Percentiles rank a stretch among this genome's conserved stretches.
phyloP scores from a whole-genome alignment of 2,113 vertebrate species.

The Ranitomeya variabilis region DNA sequence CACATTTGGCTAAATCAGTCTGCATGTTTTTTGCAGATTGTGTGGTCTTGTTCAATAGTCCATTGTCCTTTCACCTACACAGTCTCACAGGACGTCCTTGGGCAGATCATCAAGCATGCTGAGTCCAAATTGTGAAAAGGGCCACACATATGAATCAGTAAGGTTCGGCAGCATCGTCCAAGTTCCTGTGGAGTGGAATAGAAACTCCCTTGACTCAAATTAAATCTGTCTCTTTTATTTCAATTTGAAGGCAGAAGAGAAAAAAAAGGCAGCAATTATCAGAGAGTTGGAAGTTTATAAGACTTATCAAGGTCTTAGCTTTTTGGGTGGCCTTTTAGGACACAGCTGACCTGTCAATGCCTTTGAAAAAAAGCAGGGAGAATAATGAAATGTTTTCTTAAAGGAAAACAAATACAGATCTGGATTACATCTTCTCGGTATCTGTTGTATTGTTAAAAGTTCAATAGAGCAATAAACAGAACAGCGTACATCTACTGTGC shows the following conservation, averaged over 20 bases:
- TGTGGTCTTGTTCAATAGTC: constrained; percentile 69
- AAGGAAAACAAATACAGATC: constrained; percentile 20
- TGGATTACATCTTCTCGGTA: constrained; percentile 14
- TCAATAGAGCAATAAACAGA: constrained; percentile 8
- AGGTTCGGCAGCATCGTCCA: constrained; percentile 73
- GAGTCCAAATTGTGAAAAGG: constrained; percentile 72
- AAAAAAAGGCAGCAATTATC: constrained; percentile 46
- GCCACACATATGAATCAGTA: constrained; percentile 72
- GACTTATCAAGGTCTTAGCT: constrained; percentile 52
- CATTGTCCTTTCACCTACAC: constrained; percentile 65
- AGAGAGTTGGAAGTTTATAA: constrained; percentile 29
- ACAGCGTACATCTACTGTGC: not conserved
- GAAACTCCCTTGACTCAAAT: constrained; percentile 50
- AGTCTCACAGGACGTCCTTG: constrained; percentile 66
- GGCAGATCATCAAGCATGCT: constrained; percentile 71
- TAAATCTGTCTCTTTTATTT: constrained; percentile 47
- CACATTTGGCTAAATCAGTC: constrained; percentile 56
- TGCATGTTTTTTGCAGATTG: constrained; percentile 62
- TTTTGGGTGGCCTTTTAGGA: constrained; percentile 55
- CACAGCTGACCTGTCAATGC: constrained; percentile 27
- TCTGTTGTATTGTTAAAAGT: constrained; percentile 8
- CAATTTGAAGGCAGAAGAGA: constrained; percentile 38
- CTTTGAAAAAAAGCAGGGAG: constrained; percentile 21
- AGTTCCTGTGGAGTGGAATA: constrained; percentile 65
- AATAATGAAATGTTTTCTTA: constrained; percentile 41